Percentiles rank a stretch among this genome's conserved stretches.
phyloP scores from a whole-genome alignment of 1,140 invertebrate genomes.

The Pseudomyrmex sp. region DNA sequence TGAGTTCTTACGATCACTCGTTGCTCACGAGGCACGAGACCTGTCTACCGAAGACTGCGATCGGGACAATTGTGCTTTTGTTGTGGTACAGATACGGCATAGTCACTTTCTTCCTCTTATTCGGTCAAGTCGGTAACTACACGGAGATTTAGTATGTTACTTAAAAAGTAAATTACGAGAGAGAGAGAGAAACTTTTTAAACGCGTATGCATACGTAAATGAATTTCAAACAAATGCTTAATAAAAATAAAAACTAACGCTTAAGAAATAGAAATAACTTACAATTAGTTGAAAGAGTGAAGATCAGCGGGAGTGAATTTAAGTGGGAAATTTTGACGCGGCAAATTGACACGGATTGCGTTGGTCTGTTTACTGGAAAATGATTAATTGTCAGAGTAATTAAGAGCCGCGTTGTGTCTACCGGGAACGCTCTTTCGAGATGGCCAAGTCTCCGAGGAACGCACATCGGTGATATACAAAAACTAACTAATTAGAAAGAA shows the following conservation, averaged over 20 bases:
- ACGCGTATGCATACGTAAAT: too few relatives aligned
- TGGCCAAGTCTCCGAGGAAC: neutral
- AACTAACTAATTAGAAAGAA: constrained; percentile 4
- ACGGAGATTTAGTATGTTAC: too few relatives aligned
- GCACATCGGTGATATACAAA: neutral
- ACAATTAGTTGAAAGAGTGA: neutral
- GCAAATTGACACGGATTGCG: constrained; percentile 51
- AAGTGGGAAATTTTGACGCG: constrained; percentile 47
- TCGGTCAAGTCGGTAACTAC: neutral
- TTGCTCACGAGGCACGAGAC: constrained; percentile 72
- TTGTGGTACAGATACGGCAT: constrained; percentile 45
- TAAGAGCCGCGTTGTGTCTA: constrained; percentile 36
- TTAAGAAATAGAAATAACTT: constrained; percentile 15
- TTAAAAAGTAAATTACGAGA: too few relatives aligned
- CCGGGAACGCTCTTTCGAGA: constrained; percentile 16
- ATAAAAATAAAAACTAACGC: neutral
- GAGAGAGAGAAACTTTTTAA: too few relatives aligned
- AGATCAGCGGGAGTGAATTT: constrained; percentile 13
- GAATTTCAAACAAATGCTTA: neutral
- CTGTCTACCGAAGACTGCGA: constrained; percentile 78
- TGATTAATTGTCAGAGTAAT: constrained; percentile 59
- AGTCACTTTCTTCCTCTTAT: neutral
- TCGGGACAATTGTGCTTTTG: constrained; percentile 67
- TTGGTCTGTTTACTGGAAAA: constrained; percentile 46
- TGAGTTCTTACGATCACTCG: constrained; percentile 84